A percentile compares a stretch with the other conserved stretches of the same genome.
These are phyloP conservation scores for Orcinus orca DNA, from an alignment of 2,113 vertebrate genomes.

Conservation along the genomic window DNA sequence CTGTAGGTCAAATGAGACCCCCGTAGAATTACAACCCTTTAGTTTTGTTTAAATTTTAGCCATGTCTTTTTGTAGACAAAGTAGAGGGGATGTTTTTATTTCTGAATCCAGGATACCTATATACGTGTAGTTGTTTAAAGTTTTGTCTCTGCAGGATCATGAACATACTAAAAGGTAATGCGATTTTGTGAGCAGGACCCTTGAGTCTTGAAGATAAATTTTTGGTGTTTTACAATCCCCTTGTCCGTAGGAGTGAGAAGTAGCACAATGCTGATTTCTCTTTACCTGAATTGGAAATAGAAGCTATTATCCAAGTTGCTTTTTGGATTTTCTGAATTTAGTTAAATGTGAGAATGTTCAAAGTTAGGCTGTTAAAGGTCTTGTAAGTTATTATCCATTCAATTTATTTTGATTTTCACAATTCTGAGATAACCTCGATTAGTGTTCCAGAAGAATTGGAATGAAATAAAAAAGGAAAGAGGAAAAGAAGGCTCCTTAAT, in stretches of 20 bases:
- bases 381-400: not conserved
- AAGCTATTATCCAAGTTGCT: not conserved
- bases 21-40: not conserved
- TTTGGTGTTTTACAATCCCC: not conserved
- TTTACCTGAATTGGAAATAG: not conserved
- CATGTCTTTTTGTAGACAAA: not conserved
- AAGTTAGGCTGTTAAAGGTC: not conserved
- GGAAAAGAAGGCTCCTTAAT: not conserved
- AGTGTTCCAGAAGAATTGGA: not conserved
- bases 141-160: not conserved
- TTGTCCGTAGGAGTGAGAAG: not conserved
- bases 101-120: not conserved
- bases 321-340: not conserved
- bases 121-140: not conserved
- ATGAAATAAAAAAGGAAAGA: not conserved
- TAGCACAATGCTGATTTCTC: not conserved
- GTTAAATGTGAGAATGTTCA: not conserved
- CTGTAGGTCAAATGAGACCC: not conserved
- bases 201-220: not conserved
- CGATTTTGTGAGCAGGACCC: not conserved
- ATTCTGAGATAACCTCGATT: not conserved
- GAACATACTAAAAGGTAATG: not conserved
- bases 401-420: not conserved
- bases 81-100: not conserved
- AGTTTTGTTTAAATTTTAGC: not conserved